Evolutionary conservation across 1,140 invertebrate species (phyloP).

Genomic region (Harpegnathos saltator): DNA sequence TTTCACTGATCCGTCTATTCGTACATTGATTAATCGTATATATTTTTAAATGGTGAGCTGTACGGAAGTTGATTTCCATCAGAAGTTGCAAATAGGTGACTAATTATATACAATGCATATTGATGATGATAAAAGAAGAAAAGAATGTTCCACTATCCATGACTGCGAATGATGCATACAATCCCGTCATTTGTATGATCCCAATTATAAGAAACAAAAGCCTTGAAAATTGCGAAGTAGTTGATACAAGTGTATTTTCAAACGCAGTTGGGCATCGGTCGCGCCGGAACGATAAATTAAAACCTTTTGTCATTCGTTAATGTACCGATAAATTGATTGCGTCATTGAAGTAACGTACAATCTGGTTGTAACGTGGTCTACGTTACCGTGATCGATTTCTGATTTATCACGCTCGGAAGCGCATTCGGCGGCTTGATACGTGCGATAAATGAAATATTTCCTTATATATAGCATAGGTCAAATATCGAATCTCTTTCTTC

Average conservation of each 20-base stretch:
- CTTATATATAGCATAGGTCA: conserved; percentile 6
- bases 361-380: not conserved
- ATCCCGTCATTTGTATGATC: not conserved
- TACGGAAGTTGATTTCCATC: not conserved
- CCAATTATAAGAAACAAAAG: not conserved
- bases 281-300: conserved; percentile 34
- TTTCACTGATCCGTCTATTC: not conserved
- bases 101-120: not conserved
- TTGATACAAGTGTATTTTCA: conserved; percentile 24
- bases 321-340: conserved; percentile 49
- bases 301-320: conserved; percentile 30
- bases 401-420: not conserved
- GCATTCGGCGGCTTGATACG: not conserved
- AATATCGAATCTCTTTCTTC: conserved; percentile 30
- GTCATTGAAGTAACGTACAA: conserved; percentile 48
- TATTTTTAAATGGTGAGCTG: not conserved
- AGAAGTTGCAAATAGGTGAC: not conserved
- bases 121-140: too few relatives aligned
- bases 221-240: not conserved
- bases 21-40: not conserved
- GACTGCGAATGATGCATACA: not conserved
- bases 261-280: conserved; percentile 40
- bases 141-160: too few relatives aligned
- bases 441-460: conserved; percentile 16
- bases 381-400: conserved; percentile 21